Base-by-base conservation (phyloP, 2,797 vertebrate species). In the Alcedo quadribrachys region DNA sequence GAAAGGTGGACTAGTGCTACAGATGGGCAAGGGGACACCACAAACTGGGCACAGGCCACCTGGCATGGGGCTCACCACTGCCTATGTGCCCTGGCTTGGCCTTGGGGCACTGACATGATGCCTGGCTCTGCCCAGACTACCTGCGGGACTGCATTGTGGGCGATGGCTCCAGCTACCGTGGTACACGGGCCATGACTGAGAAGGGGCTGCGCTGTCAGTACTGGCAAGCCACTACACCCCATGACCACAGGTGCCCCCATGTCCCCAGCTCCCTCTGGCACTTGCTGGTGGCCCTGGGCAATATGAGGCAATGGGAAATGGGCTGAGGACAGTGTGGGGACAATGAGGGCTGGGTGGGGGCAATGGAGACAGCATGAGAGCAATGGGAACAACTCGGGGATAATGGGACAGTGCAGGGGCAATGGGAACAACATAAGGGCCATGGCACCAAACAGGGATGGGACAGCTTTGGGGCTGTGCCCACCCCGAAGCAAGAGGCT, bases 191-290 rank as follows among this genome's bases (percentile, higher is more conserved):
- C 65, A 96, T 54, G 4, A 99, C 99, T 0, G 96, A 86, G 65
- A 98, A 97, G 7, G 98, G 98, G 7, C 97, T 98, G 92, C 98
- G 87, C 77, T 99, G 99, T 90, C 99, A 99, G 73, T 98, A 96
- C 55, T 99, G 99, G 99, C 98, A 97, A 93, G 98, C 98, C 70
- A 99, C 97, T 40, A 98, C 98, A 66, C 99, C 99, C 22, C 98
- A 99, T 4, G 99, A 99, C 62, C 99, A 99, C 98, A 99, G 98
- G 99, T 99, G 96, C 63, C 71, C 55, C 84, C 0, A 0, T 54
- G 57, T 85, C 83, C 65, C 81, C 9, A 1, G 28, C 67, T 88
- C 37, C 40, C 83, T 0, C 0, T 5, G n/a, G 65, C 45, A 60
- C 40, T 35, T 1, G 2, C 27, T 4, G 4, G 43, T 53, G 46